Percentiles rank a stretch among this genome's conserved stretches.
These are phyloP conservation scores for Sesamia inferens DNA, from an alignment of 2,888 invertebrate genomes.

Conservation along the genomic window DNA sequence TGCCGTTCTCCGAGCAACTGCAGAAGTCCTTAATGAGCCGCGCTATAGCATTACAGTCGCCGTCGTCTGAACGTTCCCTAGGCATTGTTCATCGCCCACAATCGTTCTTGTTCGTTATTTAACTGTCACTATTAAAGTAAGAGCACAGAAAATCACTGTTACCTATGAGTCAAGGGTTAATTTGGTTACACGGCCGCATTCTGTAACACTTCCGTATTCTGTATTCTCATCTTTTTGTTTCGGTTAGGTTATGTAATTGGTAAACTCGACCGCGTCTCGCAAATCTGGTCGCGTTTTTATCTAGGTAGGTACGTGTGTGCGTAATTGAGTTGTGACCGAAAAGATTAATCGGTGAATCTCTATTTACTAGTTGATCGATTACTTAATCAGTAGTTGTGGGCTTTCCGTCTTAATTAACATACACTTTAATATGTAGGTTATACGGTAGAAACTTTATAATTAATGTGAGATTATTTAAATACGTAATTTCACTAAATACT, in stretches of 20 bases:
- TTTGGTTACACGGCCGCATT: slow-evolving; percentile 70
- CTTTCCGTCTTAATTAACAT: slow-evolving; percentile 20
- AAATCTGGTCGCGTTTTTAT: slow-evolving; percentile 42
- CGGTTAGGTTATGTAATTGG: slow-evolving; percentile 68
- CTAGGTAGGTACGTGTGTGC: slow-evolving; percentile 13
- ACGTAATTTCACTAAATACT: slow-evolving; percentile 34
- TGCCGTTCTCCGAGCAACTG: slow-evolving; percentile 87
- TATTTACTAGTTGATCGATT: slow-evolving; percentile 43
- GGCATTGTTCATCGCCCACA: slow-evolving; percentile 78
- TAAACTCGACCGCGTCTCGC: slow-evolving; percentile 67
- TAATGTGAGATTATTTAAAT: slow-evolving; percentile 44
- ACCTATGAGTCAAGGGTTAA: slow-evolving; percentile 71
- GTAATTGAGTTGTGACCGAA: slow-evolving; percentile 51
- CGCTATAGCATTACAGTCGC: slow-evolving; percentile 86
- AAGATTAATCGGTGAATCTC: slow-evolving; percentile 24
- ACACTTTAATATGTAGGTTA: slow-evolving; percentile 32
- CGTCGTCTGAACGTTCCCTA: slow-evolving; percentile 78
- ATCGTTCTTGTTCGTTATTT: slow-evolving; percentile 75
- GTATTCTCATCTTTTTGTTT: slow-evolving; percentile 71
- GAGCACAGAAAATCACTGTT: slow-evolving; percentile 82
- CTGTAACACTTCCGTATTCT: slow-evolving; percentile 71
- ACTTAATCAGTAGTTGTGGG: slow-evolving; percentile 36
- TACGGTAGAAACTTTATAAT: slow-evolving; percentile 42
- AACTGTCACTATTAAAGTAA: slow-evolving; percentile 81
- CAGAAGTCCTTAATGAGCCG: slow-evolving; percentile 87